These are phyloP conservation scores for Hystrix brachyura DNA, from an alignment of 2,113 vertebrate species.

Conservation along the genomic window DNA sequence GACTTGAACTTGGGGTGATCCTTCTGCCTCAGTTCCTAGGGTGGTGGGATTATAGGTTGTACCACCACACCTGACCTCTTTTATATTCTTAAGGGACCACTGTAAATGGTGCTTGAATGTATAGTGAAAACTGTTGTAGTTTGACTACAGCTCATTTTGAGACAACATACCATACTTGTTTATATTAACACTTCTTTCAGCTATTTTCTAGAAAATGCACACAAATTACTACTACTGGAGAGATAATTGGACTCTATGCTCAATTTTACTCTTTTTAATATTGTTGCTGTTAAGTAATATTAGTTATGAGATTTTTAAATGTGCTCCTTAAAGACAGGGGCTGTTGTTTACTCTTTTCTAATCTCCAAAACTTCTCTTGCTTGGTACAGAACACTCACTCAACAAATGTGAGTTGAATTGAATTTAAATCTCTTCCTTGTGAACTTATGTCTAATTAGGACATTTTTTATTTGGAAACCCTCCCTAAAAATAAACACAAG, in stretches of 20 bases:
- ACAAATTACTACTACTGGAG: neutral
- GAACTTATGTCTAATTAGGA: neutral
- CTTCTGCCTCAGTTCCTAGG: neutral
- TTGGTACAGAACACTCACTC: neutral
- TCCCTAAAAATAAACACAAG: constrained; percentile 33
- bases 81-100: neutral
- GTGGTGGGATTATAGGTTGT: neutral
- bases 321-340: neutral
- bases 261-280: constrained; percentile 37
- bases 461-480: neutral
- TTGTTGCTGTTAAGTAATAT: neutral
- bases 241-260: neutral
- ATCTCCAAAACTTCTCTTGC: constrained; percentile 11
- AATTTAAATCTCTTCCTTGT: constrained; percentile 29
- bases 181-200: neutral
- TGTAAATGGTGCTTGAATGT: neutral
- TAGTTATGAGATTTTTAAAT: neutral
- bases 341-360: neutral
- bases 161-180: neutral
- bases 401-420: constrained; percentile 18
- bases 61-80: neutral
- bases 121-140: neutral
- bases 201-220: constrained; percentile 18
- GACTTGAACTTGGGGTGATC: neutral
- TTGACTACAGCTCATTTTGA: constrained; percentile 8